Conservation (phyloP, 2,113 vertebrate genomes). For the Arenaria interpres region DNA sequence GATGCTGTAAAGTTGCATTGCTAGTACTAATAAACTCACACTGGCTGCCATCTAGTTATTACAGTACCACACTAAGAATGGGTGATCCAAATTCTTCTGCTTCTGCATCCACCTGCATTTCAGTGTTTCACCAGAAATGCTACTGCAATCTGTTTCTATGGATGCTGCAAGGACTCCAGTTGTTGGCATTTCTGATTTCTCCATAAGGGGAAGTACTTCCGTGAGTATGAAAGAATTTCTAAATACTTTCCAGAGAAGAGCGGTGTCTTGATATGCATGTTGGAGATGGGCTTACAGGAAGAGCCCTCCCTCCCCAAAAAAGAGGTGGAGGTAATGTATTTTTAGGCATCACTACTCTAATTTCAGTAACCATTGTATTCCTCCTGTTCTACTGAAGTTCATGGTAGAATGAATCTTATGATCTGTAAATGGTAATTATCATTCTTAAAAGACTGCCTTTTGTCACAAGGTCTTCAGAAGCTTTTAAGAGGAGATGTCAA, state of each 20-base stretch:
- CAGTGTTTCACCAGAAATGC: not conserved
- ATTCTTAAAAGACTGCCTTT: not conserved
- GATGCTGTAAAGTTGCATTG: not conserved
- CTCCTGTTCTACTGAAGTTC: not conserved
- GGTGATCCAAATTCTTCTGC: not conserved
- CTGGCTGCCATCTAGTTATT: not conserved
- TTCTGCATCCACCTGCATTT: not conserved
- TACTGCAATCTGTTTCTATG: not conserved
- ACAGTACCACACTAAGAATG: not conserved
- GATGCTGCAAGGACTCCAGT: not conserved
- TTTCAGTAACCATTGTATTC: not conserved
- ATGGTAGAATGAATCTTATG: not conserved
- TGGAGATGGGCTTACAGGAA: not conserved
- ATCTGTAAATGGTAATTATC: not conserved
- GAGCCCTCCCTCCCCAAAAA: not conserved
- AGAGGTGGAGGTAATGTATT: not conserved
- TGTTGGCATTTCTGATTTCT: not conserved
- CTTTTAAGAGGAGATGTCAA: not conserved
- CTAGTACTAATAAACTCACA: not conserved
- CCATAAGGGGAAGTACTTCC: not conserved
- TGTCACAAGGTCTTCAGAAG: not conserved
- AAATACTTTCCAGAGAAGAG: not conserved
- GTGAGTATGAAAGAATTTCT: not conserved
- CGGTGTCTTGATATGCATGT: not conserved
- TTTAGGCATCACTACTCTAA: not conserved